Base-by-base conservation (phyloP, 2,888 invertebrate species). In the Epinotia brunnichana region DNA sequence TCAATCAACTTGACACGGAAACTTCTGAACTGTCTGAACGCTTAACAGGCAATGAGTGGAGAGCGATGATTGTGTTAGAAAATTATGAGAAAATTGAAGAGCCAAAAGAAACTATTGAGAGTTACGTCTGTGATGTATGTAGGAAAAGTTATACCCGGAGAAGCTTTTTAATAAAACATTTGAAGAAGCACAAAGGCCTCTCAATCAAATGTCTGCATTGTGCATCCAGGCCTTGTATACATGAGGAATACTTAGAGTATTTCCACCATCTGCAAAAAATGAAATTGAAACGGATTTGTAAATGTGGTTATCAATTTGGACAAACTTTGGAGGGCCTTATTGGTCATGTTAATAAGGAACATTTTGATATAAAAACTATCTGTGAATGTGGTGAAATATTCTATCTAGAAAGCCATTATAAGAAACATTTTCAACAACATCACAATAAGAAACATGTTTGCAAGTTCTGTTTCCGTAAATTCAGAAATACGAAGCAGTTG, bases 341-440 rank as follows among this genome's bases (percentile, higher is more conserved):
- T 1, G 51, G 56, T 4, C 72, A 73, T 68, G 72, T 68, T 21
- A 73, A 73, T 41, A 73, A 73, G 24, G 57, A 62, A 3, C 72
- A 73, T 51, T 68, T 73, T 13, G 17, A 57, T 57, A 61, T 72
- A n/a, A 60, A 41, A 5, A 61, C 35, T n/a, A 24, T 17, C 19
- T 72, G 71, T 54, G 9, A 67, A 39, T 72, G 71, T 5, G 71
- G 71, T 1, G 21, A 48, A n/a, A 29, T 53, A 19, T 72, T 72
- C 21, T 56, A 67, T 48, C 35, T 61, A 39, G 41, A 61, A 9
- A 54, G 44, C 15, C 61, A 61, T 2, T 72, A 61, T 54, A 54
- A 44, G n/a, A 72, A 35, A 48, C 71, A 72, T 41, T 56, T 61
- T 11, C 5, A 72, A 35, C n/a, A 59, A 21, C n/a, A 61, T 44